Conservation (phyloP, 64 coral and sea anemone species). For the Stichodactyla helianthus region DNA sequence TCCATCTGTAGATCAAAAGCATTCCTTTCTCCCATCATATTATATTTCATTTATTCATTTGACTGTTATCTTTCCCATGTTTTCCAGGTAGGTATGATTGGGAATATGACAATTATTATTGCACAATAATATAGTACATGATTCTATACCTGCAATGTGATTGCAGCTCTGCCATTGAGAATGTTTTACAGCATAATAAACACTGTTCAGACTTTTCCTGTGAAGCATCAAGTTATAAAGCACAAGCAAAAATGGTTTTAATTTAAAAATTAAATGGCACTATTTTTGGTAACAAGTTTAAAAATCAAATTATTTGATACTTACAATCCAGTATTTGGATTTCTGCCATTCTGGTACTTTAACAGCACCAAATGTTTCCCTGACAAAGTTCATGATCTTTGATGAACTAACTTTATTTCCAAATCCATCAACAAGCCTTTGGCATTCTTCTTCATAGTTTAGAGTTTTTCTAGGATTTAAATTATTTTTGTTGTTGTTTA, state of each 20-base stretch:
- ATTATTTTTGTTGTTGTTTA: neutral
- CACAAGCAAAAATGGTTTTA: neutral
- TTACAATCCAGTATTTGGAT: conserved; percentile 81
- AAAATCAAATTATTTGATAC: neutral
- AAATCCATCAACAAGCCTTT: conserved; percentile 75
- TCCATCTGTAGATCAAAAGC: too few relatives aligned
- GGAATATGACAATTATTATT: too few relatives aligned
- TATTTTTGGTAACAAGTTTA: too few relatives aligned
- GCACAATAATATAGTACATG: neutral
- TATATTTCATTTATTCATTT: too few relatives aligned
- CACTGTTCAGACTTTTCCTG: conserved; percentile 32
- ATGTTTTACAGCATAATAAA: conserved; percentile 49
- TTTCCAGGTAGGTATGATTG: too few relatives aligned
- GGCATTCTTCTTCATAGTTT: conserved; percentile 43
- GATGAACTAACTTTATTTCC: conserved; percentile 57
- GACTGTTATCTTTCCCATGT: neutral
- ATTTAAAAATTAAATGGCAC: too few relatives aligned
- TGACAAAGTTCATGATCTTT: conserved; percentile 67
- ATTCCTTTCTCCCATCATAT: too few relatives aligned
- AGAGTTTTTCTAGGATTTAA: neutral
- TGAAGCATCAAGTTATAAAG: neutral
- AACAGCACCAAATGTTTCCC: conserved; percentile 57
- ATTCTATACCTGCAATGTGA: conserved; percentile 61
- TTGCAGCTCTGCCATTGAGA: conserved; percentile 57
- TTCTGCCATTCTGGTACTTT: conserved; percentile 85